phyloP scores from a whole-genome alignment of 2,113 vertebrate genomes.

The Charina bottae region DNA sequence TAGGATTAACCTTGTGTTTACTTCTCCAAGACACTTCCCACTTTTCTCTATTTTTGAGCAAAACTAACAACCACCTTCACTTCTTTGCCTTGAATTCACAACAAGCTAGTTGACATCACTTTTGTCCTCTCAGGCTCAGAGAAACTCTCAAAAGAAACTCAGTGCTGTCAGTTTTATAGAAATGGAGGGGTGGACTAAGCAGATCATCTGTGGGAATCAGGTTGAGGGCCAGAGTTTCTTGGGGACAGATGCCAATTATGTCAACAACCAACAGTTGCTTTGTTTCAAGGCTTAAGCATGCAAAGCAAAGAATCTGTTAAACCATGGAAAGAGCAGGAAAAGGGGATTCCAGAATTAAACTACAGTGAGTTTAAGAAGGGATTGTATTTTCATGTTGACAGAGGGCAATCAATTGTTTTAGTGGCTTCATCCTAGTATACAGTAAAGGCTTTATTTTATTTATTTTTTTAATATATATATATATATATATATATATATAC shows the following conservation, averaged over 20 bases:
- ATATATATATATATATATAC: no score
- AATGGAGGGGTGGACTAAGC: background rate
- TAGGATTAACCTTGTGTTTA: background rate
- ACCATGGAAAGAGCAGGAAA: background rate
- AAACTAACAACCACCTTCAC: background rate
- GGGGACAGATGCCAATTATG: background rate
- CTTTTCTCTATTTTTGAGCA: background rate
- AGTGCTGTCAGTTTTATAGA: background rate
- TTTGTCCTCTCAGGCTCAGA: background rate
- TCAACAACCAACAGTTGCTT: background rate
- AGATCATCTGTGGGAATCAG: no score
- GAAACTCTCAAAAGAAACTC: background rate
- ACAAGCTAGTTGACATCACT: background rate
- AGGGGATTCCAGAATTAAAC: background rate
- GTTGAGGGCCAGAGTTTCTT: background rate
- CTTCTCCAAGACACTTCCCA: background rate
- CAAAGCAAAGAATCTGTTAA: background rate
- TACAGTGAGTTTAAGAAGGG: background rate
- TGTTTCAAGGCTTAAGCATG: background rate
- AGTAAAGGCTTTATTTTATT: background rate
- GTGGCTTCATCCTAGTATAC: background rate
- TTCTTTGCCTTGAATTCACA: background rate
- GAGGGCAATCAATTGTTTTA: background rate
- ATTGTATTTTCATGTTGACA: background rate
- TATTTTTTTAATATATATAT: no score